A percentile compares a stretch with the other conserved stretches of the same genome.
Evolutionary conservation across 2,888 invertebrate species (phyloP).

Genomic region (Microctonus aethiopoides): DNA sequence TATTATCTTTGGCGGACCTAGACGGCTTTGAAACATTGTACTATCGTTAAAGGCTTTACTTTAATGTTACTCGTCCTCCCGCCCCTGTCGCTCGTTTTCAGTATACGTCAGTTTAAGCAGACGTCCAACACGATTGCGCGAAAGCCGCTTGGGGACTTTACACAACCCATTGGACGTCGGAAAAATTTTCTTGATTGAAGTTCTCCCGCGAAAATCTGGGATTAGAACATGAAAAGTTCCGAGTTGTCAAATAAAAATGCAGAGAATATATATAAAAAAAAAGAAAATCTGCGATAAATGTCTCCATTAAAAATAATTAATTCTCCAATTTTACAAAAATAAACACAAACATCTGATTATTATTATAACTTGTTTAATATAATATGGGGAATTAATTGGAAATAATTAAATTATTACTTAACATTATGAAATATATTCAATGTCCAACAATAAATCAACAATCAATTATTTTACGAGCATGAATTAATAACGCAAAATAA

Average conservation of each 20-base stretch:
- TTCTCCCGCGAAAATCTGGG: constrained; percentile 4
- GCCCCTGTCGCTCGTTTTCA: background rate
- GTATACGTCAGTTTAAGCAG: background rate
- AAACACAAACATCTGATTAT: background rate
- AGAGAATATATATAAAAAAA: background rate
- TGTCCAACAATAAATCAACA: background rate
- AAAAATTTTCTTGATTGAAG: background rate
- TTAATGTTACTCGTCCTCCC: background rate
- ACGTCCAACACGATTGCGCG: constrained; percentile 2
- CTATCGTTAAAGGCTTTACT: background rate
- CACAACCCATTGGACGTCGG: background rate
- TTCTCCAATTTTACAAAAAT: background rate
- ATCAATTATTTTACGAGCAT: background rate
- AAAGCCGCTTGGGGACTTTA: background rate
- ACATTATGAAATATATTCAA: background rate
- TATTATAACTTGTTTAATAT: background rate
- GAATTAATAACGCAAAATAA: background rate
- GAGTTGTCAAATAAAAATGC: background rate
- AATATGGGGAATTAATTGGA: background rate
- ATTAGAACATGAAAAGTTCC: background rate
- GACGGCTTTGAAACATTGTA: background rate
- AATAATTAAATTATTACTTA: background rate
- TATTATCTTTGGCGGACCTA: background rate
- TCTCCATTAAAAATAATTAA: background rate
- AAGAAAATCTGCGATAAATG: too few relatives aligned